These are phyloP conservation scores for Zaprionus inermis DNA, from an alignment of 1,140 invertebrate species.

Conservation along the genomic window DNA sequence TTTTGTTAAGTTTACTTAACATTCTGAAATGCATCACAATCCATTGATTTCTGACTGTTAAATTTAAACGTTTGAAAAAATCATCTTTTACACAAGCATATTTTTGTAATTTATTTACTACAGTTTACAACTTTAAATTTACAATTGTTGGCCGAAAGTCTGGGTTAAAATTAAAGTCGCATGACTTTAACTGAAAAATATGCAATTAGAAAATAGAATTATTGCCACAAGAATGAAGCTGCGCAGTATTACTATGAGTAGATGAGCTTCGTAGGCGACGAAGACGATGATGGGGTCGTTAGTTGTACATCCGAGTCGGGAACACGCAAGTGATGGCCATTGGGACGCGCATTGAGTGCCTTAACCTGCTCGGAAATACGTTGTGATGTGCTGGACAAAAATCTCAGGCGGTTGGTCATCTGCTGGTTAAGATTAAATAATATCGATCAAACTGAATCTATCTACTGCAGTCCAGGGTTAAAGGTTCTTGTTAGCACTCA, in stretches of 20 bases:
- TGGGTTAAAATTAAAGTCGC: slow-evolving; percentile 1
- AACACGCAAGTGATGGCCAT: background rate
- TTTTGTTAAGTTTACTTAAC: too few relatives aligned
- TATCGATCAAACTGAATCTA: too few relatives aligned
- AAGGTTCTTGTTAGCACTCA: slow-evolving; percentile 9
- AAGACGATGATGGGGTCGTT: background rate
- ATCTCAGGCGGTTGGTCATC: slow-evolving; percentile 47
- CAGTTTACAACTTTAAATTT: slow-evolving; percentile 57
- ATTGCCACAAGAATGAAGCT: background rate
- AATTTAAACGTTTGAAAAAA: background rate
- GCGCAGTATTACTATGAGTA: background rate
- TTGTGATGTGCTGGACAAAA: slow-evolving; percentile 39
- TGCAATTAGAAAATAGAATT: slow-evolving; percentile 1
- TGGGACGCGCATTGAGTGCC: background rate
- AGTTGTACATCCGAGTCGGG: background rate
- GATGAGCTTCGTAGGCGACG: slow-evolving; percentile 3
- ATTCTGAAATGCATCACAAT: background rate
- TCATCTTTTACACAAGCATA: slow-evolving; percentile 27
- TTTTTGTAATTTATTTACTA: slow-evolving; percentile 46
- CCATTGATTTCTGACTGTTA: background rate
- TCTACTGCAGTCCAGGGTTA: background rate
- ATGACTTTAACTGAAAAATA: slow-evolving; percentile 3
- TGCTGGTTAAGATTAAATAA: slow-evolving; percentile 16
- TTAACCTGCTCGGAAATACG: slow-evolving; percentile 32
- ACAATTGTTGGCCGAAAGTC: slow-evolving; percentile 48